Conservation (phyloP, 2,888 invertebrate species). For the Nymphalis urticae region DNA sequence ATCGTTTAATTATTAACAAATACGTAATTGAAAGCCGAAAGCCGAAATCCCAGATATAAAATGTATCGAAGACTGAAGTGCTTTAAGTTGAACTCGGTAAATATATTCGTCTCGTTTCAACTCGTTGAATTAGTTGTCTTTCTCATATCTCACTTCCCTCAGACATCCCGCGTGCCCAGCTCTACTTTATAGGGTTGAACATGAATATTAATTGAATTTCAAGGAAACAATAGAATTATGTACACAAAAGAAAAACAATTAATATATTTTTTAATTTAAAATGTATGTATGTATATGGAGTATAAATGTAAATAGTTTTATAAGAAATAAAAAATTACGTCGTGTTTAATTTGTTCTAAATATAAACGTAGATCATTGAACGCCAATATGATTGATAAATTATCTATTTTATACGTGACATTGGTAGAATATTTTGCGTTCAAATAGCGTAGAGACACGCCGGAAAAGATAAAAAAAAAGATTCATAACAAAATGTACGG, state of each 20-base stretch:
- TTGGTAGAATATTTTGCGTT: no score
- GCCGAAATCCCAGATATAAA: slow-evolving; percentile 50
- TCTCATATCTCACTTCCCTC: slow-evolving; percentile 75
- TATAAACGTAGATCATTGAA: no score
- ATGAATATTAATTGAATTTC: slow-evolving; percentile 15
- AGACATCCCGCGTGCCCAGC: slow-evolving; percentile 74
- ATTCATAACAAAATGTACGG: no score
- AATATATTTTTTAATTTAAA: no score
- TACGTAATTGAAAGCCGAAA: slow-evolving; percentile 39
- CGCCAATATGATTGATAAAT: no score
- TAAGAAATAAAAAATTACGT: no score
- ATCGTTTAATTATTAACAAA: slow-evolving; percentile 31
- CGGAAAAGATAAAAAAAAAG: no score
- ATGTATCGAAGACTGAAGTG: slow-evolving; percentile 50
- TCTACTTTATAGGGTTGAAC: slow-evolving; percentile 52
- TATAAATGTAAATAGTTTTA: no score
- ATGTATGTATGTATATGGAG: no score
- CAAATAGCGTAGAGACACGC: no score
- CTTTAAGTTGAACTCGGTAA: slow-evolving; percentile 41
- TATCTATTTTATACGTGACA: no score
- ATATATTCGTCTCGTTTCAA: slow-evolving; percentile 50
- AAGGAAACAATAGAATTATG: background rate
- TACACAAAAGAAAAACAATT: background rate
- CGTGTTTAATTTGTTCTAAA: no score
- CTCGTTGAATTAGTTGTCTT: slow-evolving; percentile 47